phyloP scores from a whole-genome alignment of 2,113 vertebrate genomes.

The Crypturellus undulatus region DNA sequence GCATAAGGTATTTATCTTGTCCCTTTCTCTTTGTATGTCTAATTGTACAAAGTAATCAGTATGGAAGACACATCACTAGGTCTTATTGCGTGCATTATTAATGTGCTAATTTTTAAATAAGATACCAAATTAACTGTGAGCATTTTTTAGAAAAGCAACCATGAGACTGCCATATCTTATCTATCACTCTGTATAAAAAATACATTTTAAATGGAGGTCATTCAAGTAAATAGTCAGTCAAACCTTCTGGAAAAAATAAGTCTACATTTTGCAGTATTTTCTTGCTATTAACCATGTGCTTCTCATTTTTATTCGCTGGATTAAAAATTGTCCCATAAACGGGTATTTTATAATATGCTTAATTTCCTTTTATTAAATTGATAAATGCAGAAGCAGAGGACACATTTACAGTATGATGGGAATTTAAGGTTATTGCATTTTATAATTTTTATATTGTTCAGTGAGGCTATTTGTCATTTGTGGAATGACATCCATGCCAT shows the following conservation, averaged over 20 bases:
- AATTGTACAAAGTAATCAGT: conserved; percentile 62
- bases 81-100: conserved; percentile 67
- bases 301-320: conserved; percentile 72
- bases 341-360: conserved; percentile 88
- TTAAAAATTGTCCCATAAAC: conserved; percentile 84
- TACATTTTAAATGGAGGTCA: conserved; percentile 71
- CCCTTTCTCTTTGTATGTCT: conserved; percentile 42
- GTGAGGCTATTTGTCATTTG: conserved; percentile 85
- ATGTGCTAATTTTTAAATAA: conserved; percentile 69
- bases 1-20: conserved; percentile 49
- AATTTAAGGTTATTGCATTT: conserved; percentile 92
- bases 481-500: conserved; percentile 82
- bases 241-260: conserved; percentile 66
- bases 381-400: conserved; percentile 87
- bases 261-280: conserved; percentile 51
- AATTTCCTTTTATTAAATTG: conserved; percentile 94
- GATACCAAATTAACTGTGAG: conserved; percentile 68
- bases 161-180: conserved; percentile 59
- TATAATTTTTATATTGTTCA: conserved; percentile 91
- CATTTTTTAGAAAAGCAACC: conserved; percentile 59
- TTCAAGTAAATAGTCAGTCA: conserved; percentile 70
- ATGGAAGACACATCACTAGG: conserved; percentile 54
- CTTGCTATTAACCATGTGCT: conserved; percentile 58
- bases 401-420: conserved; percentile 87
- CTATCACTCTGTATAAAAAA: conserved; percentile 54